A percentile compares a stretch with the other conserved stretches of the same genome.
Conservation (phyloP, 2,797 vertebrate genomes). For the Scleropages formosus region DNA sequence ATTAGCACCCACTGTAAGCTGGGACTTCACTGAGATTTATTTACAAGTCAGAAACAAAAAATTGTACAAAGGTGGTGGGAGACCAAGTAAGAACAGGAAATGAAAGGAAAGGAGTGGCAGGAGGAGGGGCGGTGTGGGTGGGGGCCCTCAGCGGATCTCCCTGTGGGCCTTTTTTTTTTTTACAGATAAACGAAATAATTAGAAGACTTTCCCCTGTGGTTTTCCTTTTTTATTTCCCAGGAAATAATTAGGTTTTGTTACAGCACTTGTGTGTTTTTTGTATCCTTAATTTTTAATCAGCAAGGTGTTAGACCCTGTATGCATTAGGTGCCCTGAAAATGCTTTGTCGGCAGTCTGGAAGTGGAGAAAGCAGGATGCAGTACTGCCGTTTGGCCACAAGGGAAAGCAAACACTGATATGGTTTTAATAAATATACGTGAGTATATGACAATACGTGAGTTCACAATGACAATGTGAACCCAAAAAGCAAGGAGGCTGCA, state of each 20-base stretch:
- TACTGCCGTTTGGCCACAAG: constrained; percentile 6
- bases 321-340: neutral
- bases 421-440: neutral
- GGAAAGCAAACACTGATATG: neutral
- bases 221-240: constrained; percentile 65
- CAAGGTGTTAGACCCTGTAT: constrained; percentile 39
- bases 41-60: neutral
- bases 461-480: too few relatives aligned
- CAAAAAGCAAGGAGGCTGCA: too few relatives aligned
- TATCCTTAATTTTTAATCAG: constrained; percentile 75
- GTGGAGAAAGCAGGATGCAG: constrained; percentile 27
- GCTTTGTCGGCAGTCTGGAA: neutral
- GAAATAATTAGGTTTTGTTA: constrained; percentile 69
- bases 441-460: too few relatives aligned
- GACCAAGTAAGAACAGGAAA: neutral
- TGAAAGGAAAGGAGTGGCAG: constrained; percentile 14
- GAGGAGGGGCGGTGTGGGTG: neutral
- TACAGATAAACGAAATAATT: constrained; percentile 79
- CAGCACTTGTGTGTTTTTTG: constrained; percentile 49
- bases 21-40: constrained; percentile 20
- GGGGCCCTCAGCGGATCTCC: constrained; percentile 46
- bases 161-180: constrained; percentile 62
- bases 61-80: neutral
- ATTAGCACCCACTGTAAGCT: neutral
- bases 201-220: constrained; percentile 67